Percentiles rank a stretch among this genome's conserved stretches.
phyloP scores from a whole-genome alignment of 2,113 vertebrate genomes.

The Leptodactylus fuscus region DNA sequence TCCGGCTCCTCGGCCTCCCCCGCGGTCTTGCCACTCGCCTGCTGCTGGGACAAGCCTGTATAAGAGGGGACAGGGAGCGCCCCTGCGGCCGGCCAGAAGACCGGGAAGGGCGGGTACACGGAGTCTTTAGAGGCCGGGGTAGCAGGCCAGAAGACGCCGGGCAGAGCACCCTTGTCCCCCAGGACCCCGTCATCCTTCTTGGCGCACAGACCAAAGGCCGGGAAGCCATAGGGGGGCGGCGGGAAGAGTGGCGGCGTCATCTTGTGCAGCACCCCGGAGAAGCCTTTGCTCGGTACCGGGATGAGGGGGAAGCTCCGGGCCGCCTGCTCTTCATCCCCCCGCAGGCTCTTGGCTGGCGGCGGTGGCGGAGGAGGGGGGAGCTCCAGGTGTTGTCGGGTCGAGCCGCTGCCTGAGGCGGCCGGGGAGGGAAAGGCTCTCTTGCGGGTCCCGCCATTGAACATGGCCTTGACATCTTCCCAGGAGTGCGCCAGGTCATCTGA shows the following conservation, averaged over 20 bases:
- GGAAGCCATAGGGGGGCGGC: constrained; percentile 86
- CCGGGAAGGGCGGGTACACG: constrained; percentile 88
- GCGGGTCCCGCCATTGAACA: constrained; percentile 94
- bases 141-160: constrained; percentile 76
- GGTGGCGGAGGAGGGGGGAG: constrained; percentile 73
- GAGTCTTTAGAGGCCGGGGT: constrained; percentile 75
- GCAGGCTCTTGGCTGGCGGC: constrained; percentile 67
- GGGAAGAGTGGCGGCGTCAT: constrained; percentile 91
- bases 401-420: constrained; percentile 72
- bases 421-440: constrained; percentile 87
- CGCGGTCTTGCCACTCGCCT: constrained; percentile 75
- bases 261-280: constrained; percentile 89
- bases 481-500: constrained; percentile 88
- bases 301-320: constrained; percentile 91
- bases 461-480: constrained; percentile 97
- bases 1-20: constrained; percentile 64
- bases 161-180: constrained; percentile 65
- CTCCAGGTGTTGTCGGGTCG: constrained; percentile 65
- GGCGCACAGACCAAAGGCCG: constrained; percentile 90
- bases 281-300: constrained; percentile 93
- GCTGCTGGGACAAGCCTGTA: constrained; percentile 77
- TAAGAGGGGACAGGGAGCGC: constrained; percentile 85
- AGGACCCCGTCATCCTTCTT: constrained; percentile 85
- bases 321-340: constrained; percentile 68
- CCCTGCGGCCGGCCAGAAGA: constrained; percentile 91